Evolutionary conservation across 2,888 invertebrate species (phyloP), one percentile per base, ranked within the genome.

Genomic region (Pollenia angustigena): DNA sequence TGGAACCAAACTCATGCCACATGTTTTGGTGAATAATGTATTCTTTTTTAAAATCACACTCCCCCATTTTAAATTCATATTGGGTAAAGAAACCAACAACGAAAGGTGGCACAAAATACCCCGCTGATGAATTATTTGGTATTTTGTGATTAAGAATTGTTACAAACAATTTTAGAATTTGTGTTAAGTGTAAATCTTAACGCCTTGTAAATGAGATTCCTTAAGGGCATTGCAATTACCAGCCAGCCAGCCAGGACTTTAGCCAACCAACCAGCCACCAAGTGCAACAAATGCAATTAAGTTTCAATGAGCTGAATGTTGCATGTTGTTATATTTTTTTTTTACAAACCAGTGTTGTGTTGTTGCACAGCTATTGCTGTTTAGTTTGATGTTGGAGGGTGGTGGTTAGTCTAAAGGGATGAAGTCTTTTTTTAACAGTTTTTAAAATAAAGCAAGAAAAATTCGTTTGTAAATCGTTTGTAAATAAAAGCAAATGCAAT

Each of bases 261-360:
- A 64, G 40, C 8, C 23, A 71, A 42, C 23, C 50, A 46, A 12
- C 16, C 78, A 40, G 69, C 85, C 56, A 84, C 50, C 66, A 78
- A 85, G 84, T 86, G 88, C 87, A 87, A 87, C 84, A 88, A 88
- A 88, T 85, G 87, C 88, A 87, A 85, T 88, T 85, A 86, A 86
- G 69, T 75, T 81, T 80, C 79, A 84, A 84, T 79, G 79, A 72
- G 72, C 18, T n/a, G 18, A 79, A 75, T 69, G 40, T 76, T 60
- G 69, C 69, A 62, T 76, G 75, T 75, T 82, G 68, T 58, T 66
- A 64, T 50, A 72, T 44, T 23, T 23, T 23, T 23, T 44, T 18
- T 50, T 6, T 16, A 40, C 16, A 66, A n/a, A 10, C 16, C 9
- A 58, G 9, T 64, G 32, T 46, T 16, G 46, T 12, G 23, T 44